phyloP scores from a whole-genome alignment of 2,797 vertebrate genomes.

The Anabacerthia variegaticeps region DNA sequence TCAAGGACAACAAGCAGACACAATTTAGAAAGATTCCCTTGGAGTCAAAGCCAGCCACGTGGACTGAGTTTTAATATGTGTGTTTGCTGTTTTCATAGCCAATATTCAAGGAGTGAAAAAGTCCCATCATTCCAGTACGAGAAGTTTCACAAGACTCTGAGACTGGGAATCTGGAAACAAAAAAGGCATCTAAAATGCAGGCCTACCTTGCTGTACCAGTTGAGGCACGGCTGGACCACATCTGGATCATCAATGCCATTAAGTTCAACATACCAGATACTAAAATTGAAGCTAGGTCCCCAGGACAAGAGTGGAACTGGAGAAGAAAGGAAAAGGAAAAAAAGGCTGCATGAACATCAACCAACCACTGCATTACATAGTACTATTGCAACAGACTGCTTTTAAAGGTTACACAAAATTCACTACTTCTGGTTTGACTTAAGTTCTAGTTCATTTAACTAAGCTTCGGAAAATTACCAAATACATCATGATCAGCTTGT shows the following conservation, averaged over 20 bases:
- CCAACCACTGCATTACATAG: background rate
- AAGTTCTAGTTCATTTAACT: background rate
- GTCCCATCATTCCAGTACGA: background rate
- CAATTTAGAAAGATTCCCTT: background rate
- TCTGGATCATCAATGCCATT: conserved; percentile 97
- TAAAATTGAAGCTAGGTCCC: conserved; percentile 99
- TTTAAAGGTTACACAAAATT: background rate
- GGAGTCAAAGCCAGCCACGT: background rate
- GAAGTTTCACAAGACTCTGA: background rate
- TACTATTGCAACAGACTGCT: background rate
- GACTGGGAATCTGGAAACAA: background rate
- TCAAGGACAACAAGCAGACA: background rate
- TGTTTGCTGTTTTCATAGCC: background rate
- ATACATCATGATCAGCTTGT: background rate
- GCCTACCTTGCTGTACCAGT: conserved; percentile 99
- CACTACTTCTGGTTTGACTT: background rate
- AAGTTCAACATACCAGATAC: conserved; percentile 99
- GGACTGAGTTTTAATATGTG: background rate
- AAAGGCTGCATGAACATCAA: conserved; percentile 5
- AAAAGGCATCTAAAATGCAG: conserved; percentile 54
- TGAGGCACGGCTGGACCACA: conserved; percentile 97
- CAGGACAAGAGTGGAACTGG: conserved; percentile 98
- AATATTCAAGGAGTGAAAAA: conserved; percentile 12
- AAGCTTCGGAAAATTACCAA: background rate
- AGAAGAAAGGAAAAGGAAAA: conserved; percentile 55